Percentiles rank a stretch among this genome's conserved stretches.
phyloP scores from a whole-genome alignment of 2,888 invertebrate species.

The Drosophila robusta region DNA sequence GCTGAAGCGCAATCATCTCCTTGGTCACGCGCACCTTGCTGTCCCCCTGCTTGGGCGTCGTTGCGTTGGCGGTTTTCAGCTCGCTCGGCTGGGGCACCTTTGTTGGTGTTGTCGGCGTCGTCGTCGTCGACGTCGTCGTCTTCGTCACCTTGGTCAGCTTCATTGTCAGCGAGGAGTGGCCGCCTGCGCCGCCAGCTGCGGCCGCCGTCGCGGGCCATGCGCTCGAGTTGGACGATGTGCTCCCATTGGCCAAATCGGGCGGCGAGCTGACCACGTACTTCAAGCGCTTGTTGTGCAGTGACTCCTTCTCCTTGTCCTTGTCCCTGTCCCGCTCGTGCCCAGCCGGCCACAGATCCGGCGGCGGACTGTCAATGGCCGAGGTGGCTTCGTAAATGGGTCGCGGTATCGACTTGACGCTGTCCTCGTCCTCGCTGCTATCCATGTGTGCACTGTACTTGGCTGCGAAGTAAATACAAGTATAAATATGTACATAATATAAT shows the following conservation, averaged over 20 bases:
- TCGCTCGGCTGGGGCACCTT: conserved; percentile 24
- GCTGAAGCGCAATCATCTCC: conserved; percentile 88
- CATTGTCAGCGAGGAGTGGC: conserved; percentile 68
- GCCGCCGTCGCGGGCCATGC: conserved; percentile 35
- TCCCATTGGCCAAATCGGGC: conserved; percentile 56
- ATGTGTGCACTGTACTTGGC: conserved; percentile 19
- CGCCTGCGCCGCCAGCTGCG: conserved; percentile 26
- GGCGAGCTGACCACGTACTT: conserved; percentile 73
- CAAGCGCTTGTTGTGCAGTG: conserved; percentile 50
- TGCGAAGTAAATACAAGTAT: conserved; percentile 3
- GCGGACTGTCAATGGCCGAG: conserved; percentile 63
- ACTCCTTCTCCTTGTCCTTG: too few species aligned
- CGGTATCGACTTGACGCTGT: conserved; percentile 79
- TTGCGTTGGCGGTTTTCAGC: conserved; percentile 21
- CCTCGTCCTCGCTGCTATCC: conserved; percentile 69
- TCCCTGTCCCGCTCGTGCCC: conserved; percentile 43
- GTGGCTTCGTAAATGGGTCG: conserved; percentile 79
- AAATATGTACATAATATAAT: background rate
- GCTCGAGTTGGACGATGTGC: conserved; percentile 56
- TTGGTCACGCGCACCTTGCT: conserved; percentile 84
- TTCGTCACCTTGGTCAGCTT: conserved; percentile 65
- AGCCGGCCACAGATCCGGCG: conserved; percentile 36
- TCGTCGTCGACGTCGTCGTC: background rate
- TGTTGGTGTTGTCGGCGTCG: background rate
- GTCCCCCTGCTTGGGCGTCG: conserved; percentile 57